phyloP scores from a whole-genome alignment of 2,113 vertebrate species.

The Neolamprologus cancellatus region DNA sequence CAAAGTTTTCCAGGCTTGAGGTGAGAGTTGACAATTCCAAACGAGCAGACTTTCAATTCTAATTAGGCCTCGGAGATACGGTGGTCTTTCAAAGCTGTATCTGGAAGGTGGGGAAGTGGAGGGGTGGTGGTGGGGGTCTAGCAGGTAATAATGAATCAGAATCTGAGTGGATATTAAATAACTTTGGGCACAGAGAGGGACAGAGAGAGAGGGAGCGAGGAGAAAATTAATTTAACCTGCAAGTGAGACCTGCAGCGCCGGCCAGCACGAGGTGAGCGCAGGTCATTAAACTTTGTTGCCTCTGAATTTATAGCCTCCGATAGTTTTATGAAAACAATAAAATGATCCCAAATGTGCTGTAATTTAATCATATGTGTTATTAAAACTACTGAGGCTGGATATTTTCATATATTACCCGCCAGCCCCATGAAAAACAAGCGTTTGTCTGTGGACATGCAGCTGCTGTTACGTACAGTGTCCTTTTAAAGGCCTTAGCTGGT shows the following conservation, averaged over 20 bases:
- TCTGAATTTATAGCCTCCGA: neutral
- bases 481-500: neutral
- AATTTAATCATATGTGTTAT: neutral
- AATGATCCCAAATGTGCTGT: neutral
- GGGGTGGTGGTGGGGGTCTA: slow-evolving; percentile 8
- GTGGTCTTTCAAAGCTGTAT: slow-evolving; percentile 64
- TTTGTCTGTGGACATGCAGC: neutral
- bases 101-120: slow-evolving; percentile 20
- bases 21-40: slow-evolving; percentile 90
- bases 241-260: slow-evolving; percentile 11
- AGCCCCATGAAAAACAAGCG: neutral
- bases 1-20: slow-evolving; percentile 87
- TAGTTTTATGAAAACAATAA: slow-evolving; percentile 34
- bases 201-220: neutral
- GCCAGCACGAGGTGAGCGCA: slow-evolving; percentile 11
- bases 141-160: slow-evolving; percentile 74
- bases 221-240: slow-evolving; percentile 37
- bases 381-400: neutral
- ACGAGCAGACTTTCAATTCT: slow-evolving; percentile 70
- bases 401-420: neutral
- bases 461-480: neutral
- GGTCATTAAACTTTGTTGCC: slow-evolving; percentile 41
- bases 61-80: slow-evolving; percentile 74
- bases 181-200: slow-evolving; percentile 16
- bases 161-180: slow-evolving; percentile 56